Base-by-base conservation (phyloP, 2,888 invertebrate species). In the Vannuccia rotundouncinata region DNA sequence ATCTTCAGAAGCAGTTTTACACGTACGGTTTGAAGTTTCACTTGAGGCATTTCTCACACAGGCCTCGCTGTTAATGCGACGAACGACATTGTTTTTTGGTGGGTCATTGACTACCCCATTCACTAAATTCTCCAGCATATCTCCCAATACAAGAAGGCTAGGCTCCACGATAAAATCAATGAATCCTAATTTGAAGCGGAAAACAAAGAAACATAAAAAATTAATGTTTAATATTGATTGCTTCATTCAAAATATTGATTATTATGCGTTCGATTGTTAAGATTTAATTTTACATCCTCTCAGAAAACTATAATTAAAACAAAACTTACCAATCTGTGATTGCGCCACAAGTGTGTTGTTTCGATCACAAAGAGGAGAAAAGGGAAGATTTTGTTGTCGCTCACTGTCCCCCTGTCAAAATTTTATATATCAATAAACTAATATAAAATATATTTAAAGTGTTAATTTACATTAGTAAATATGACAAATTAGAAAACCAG, bases 151-250 rank as follows among this genome's bases (percentile, higher is more conserved):
- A 17, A 74, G 2, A 25, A 82, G 79, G 30, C 82, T 82, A n/a
- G 82, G 82, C 79, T 82, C 79, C 25, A 82, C 82, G 29, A 82
- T 82, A 31, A 82, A 80, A 45, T 82, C 82, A 28, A 82, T 82
- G 31, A 82, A 82, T 17, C 82, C 81, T 81, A 60, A 45, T 13
- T 45, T 17, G 45, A 45, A n/a, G n/a, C n/a, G n/a, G n/a, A n/a
- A n/a, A n/a, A n/a, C n/a, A n/a, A n/a, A n/a, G n/a, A n/a, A n/a
- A n/a, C n/a, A n/a, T n/a, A n/a, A n/a, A n/a, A n/a, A n/a, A n/a
- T n/a, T n/a, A n/a, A n/a, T n/a, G n/a, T n/a, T n/a, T n/a, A n/a
- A n/a, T n/a, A n/a, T n/a, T n/a, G n/a, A n/a, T n/a, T n/a, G n/a
- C n/a, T n/a, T n/a, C n/a, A n/a, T n/a, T n/a, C n/a, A n/a, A n/a